Evolutionary conservation across 2,888 invertebrate genomes (phyloP).

Genomic region (Proisotoma minuta): DNA sequence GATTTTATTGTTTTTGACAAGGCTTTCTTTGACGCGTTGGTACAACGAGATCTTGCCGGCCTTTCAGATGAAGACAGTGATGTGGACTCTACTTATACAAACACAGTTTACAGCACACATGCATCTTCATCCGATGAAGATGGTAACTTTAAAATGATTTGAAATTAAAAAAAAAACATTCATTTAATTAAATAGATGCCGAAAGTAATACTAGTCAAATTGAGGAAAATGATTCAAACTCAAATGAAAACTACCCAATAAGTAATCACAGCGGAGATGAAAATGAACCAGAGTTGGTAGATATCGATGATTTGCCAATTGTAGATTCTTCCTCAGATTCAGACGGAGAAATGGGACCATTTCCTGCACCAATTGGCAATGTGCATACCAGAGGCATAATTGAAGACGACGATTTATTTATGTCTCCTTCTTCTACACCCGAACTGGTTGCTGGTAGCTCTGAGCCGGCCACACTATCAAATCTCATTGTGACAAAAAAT

Average conservation of each 20-base stretch:
- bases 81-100: conserved; percentile 32
- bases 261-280: conserved; percentile 10
- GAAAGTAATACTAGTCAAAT: neutral
- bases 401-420: neutral
- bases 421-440: no score
- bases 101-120: conserved; percentile 26
- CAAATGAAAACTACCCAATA: neutral
- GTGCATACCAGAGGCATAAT: neutral
- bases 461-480: neutral
- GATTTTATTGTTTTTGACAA: no score
- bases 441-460: neutral
- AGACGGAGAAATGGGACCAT: neutral
- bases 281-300: neutral
- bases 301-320: neutral
- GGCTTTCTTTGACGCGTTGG: conserved; percentile 88
- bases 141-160: neutral
- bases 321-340: neutral
- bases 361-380: neutral
- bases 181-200: neutral
- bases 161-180: neutral
- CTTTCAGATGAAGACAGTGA: conserved; percentile 52
- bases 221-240: conserved; percentile 8
- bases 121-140: conserved; percentile 17
- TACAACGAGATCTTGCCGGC: conserved; percentile 82
- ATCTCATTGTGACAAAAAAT: conserved; percentile 6